These are phyloP conservation scores for Carettochelys insculpta DNA, from an alignment of 2,113 vertebrate genomes.

Conservation along the genomic window DNA sequence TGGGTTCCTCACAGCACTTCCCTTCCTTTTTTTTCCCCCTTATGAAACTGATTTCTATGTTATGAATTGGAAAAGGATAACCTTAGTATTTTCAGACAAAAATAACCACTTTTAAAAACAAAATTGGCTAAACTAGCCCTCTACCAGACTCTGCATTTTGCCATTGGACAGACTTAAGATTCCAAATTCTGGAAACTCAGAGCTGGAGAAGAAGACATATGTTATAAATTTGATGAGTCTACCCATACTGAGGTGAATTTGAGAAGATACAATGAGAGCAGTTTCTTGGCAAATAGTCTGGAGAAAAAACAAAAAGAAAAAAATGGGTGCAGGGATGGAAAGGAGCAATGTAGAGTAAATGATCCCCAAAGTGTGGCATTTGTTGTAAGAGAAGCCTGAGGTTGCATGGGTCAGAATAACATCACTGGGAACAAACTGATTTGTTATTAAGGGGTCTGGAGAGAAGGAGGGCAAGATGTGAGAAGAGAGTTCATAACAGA, in stretches of 20 bases:
- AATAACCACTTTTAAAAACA: neutral
- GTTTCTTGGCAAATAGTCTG: constrained; percentile 16
- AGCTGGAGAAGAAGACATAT: constrained; percentile 13
- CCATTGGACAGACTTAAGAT: neutral
- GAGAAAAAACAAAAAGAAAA: neutral
- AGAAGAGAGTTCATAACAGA: constrained; percentile 15
- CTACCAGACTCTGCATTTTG: neutral
- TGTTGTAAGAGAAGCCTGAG: constrained; percentile 26
- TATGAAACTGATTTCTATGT: neutral
- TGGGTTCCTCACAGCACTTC: constrained; percentile 21
- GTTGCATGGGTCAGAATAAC: constrained; percentile 48
- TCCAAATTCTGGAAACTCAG: constrained; percentile 21
- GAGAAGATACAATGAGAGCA: constrained; percentile 16
- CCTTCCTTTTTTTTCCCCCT: too few species aligned
- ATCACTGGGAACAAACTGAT: constrained; percentile 10
- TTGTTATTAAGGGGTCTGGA: constrained; percentile 20
- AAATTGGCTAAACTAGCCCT: constrained; percentile 38
- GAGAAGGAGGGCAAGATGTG: neutral
- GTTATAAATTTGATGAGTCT: neutral
- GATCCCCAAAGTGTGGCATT: constrained; percentile 29
- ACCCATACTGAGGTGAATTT: constrained; percentile 24
- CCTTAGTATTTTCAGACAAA: neutral
- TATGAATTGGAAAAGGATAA: neutral
- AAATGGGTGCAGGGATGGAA: neutral
- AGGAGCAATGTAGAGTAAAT: constrained; percentile 39